A percentile compares a stretch with the other conserved stretches of the same genome.
Conservation (phyloP, 2,888 invertebrate species). For the Byasa hedistus region DNA sequence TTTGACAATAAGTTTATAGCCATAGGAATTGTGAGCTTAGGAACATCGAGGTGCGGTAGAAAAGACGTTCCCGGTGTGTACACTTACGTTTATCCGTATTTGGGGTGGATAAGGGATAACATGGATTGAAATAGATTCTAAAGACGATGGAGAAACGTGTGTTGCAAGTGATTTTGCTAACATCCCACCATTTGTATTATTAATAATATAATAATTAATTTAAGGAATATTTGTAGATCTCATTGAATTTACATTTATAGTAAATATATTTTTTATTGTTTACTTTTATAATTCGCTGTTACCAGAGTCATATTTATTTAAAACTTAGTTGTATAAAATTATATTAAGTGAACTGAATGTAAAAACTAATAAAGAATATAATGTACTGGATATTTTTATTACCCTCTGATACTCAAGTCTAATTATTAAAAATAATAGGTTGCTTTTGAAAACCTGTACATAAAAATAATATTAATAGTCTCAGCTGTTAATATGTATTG, state of each 20-base stretch:
- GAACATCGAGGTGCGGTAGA: slow-evolving; percentile 58
- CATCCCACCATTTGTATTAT: slow-evolving; percentile 1
- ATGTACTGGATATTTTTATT: too few relatives aligned
- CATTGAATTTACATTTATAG: neutral
- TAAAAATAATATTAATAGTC: too few relatives aligned
- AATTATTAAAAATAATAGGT: too few relatives aligned
- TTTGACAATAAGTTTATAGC: neutral
- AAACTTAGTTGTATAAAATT: neutral
- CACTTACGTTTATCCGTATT: slow-evolving; percentile 61
- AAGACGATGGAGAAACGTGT: too few relatives aligned
- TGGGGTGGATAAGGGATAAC: slow-evolving; percentile 58
- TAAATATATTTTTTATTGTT: neutral
- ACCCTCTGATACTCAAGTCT: too few relatives aligned
- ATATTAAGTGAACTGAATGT: too few relatives aligned
- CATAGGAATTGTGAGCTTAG: slow-evolving; percentile 58
- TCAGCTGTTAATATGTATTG: too few relatives aligned
- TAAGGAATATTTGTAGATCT: neutral
- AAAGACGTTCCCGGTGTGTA: slow-evolving; percentile 66
- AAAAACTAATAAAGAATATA: too few relatives aligned
- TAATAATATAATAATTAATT: neutral
- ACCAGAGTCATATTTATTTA: neutral
- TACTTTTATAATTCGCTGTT: neutral
- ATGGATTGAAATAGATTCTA: slow-evolving; percentile 1
- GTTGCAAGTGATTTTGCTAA: neutral
- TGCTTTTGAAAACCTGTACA: too few relatives aligned